Conservation (phyloP, 2,797 vertebrate genomes). For the Pseudochirops corinnae region DNA sequence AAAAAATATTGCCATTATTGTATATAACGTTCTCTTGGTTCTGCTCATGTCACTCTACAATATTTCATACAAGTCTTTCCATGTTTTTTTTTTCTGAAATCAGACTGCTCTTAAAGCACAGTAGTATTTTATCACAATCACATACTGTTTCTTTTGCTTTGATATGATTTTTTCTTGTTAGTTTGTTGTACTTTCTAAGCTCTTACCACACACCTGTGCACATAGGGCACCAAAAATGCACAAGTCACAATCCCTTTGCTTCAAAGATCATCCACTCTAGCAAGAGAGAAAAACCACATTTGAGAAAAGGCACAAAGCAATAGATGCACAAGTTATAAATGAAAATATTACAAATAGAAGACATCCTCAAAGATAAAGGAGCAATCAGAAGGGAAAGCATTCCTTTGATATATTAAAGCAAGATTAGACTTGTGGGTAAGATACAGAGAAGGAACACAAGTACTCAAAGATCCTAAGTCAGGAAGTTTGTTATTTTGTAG, state of each 20-base stretch:
- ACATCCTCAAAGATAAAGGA: neutral
- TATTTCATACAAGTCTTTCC: no score
- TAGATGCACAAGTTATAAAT: neutral
- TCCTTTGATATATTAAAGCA: neutral
- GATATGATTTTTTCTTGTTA: neutral
- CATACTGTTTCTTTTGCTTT: no score
- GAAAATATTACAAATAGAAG: no score
- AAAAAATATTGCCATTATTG: no score
- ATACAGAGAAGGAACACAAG: neutral
- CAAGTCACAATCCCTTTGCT: neutral
- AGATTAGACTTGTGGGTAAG: neutral
- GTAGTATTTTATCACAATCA: no score
- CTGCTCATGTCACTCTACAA: no score
- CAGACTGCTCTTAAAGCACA: no score
- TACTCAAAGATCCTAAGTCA: neutral
- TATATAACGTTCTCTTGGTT: no score
- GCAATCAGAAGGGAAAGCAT: neutral
- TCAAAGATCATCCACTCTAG: neutral
- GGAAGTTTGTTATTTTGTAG: neutral
- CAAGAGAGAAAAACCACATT: no score
- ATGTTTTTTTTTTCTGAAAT: no score
- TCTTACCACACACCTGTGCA: neutral
- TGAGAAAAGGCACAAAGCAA: neutral
- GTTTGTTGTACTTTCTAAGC: neutral
- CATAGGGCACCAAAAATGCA: neutral